A percentile compares a stretch with the other conserved stretches of the same genome.
Evolutionary conservation across 2,113 vertebrate genomes (phyloP).

Genomic region (Gallinago jamesoni): DNA sequence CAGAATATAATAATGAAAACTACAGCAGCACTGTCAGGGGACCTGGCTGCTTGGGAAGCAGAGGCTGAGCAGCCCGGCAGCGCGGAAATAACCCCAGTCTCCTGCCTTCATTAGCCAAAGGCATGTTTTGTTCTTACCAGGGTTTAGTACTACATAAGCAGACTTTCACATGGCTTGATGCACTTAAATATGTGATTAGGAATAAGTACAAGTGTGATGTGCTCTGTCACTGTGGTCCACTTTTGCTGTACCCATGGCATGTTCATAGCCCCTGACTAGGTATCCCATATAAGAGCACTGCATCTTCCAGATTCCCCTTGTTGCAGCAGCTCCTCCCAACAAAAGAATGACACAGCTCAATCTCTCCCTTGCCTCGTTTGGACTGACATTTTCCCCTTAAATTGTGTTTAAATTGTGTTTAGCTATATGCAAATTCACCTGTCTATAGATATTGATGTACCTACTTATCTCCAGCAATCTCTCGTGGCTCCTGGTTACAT

Average conservation of each 20-base stretch:
- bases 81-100: neutral
- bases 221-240: neutral
- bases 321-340: neutral
- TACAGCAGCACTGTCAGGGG: neutral
- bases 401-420: neutral
- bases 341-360: neutral
- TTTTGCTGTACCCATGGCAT: neutral
- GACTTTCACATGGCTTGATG: neutral
- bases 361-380: neutral
- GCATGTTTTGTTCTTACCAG: neutral
- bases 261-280: neutral
- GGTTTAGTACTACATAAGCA: neutral
- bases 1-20: slow-evolving; percentile 23
- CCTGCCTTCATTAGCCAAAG: neutral
- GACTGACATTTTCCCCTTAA: neutral
- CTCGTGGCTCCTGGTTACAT: neutral
- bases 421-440: neutral
- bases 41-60: neutral
- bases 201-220: neutral
- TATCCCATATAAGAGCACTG: neutral
- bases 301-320: neutral
- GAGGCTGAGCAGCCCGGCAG: neutral
- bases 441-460: neutral
- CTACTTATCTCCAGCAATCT: neutral
- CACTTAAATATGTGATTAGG: neutral